A percentile compares a stretch with the other conserved stretches of the same genome.
These are phyloP conservation scores for Gobiocypris rarus DNA, from an alignment of 2,113 vertebrate species.

Conservation along the genomic window DNA sequence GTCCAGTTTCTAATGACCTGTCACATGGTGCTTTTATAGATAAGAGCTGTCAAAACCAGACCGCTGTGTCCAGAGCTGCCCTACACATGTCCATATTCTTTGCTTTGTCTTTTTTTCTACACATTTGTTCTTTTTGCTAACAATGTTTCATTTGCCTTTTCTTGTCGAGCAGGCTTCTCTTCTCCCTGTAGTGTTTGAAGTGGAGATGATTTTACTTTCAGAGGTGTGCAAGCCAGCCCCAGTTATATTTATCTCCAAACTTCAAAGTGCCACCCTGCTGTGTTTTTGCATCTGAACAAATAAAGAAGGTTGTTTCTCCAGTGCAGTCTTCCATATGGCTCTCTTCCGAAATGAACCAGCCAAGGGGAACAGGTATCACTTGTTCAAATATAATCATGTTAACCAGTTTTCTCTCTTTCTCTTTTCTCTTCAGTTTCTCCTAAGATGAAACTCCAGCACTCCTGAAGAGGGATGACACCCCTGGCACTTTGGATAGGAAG, in stretches of 20 bases:
- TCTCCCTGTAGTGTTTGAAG: constrained; percentile 37
- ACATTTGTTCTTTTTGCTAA: background rate
- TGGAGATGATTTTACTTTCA: constrained; percentile 44
- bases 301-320: constrained; percentile 57
- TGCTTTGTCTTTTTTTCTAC: background rate
- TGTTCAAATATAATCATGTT: constrained; percentile 32
- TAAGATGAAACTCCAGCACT: constrained; percentile 7
- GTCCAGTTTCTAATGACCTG: background rate
- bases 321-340: constrained; percentile 46
- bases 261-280: constrained; percentile 75
- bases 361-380: constrained; percentile 49
- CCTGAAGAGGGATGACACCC: constrained; percentile 32
- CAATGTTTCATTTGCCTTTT: constrained; percentile 10
- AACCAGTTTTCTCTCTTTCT: constrained; percentile 2
- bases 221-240: constrained; percentile 43
- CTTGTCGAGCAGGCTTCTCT: constrained; percentile 3
- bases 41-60: background rate
- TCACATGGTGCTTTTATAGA: background rate
- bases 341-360: constrained; percentile 38
- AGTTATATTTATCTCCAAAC: constrained; percentile 63
- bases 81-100: constrained; percentile 3
- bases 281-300: constrained; percentile 77
- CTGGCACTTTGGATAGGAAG: constrained; percentile 13
- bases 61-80: background rate
- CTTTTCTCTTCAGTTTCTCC: constrained; percentile 2